Base-by-base conservation (phyloP, 35 echinoderm and acorn worm genomes). In the Hemicentrotus pulcherrimus region DNA sequence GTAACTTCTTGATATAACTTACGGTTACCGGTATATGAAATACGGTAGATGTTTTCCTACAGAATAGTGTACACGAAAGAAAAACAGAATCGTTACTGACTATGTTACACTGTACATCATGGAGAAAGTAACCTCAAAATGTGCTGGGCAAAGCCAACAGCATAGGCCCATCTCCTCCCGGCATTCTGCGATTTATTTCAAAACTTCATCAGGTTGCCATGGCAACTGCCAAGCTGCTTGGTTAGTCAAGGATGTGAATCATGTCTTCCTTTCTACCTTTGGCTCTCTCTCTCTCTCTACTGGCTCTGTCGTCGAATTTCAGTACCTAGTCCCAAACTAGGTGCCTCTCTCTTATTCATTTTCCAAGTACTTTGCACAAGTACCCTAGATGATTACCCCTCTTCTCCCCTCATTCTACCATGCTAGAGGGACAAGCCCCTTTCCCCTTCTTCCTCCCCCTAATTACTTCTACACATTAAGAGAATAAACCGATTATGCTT, bases 201-300 rank as follows among this genome's bases (percentile, higher is more conserved):
- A n/a, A 78, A 78, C 65, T 78, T 78, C 65, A 78, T 78, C 28
- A n/a, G 65, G 65, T 78, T 78, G 22, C 65, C 65, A 78, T 78
- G 65, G 22, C 65, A 78, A 78, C 65, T 78, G 65, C n/a, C 65
- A 78, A 78, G 24, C 65, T 78, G 65, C 65, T 78, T n/a, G 65
- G 65, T 78, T 22, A 78, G 65, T 78, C 65, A 78, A 78, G 65
- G 65, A 78, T 78, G 65, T 78, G 65, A 78, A 78, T 78, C 65
- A 78, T 24, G 65, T 78, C 65, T 78, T 78, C 65, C 65, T 78
- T 78, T 78, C 65, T 78, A 78, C 65, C 65, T 78, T 78, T 78
- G 65, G 65, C 65, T 78, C 65, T 78, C 35, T 41, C n/a, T n/a
- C n/a, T n/a, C 35, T 41, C 35, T 41, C 50, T 55, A 55, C 50